Conservation (phyloP, 2,113 vertebrate genomes). For the Corydoras maculifer region DNA sequence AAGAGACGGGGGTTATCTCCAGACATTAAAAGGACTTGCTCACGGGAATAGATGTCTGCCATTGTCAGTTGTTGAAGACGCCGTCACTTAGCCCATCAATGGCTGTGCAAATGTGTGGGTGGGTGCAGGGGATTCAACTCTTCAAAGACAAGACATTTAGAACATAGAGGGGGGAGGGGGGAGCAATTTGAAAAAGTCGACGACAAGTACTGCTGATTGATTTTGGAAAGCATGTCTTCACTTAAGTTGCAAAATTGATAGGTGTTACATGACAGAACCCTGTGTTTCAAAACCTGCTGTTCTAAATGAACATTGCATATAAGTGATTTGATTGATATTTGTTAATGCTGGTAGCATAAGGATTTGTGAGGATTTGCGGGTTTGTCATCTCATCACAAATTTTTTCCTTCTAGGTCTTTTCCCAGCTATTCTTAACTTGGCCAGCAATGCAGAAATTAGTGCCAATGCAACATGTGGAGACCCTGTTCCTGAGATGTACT, state of each 20-base stretch:
- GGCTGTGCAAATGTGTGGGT: constrained; percentile 24
- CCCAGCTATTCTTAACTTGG: constrained; percentile 90
- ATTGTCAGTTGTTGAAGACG: constrained; percentile 37
- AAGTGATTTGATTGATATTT: no score
- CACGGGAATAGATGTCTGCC: constrained; percentile 34
- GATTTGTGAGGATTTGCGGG: not conserved
- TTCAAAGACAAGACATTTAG: constrained; percentile 40
- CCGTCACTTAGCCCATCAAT: constrained; percentile 35
- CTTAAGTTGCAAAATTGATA: not conserved
- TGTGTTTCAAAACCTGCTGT: no score
- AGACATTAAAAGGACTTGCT: constrained; percentile 28
- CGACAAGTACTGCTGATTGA: constrained; percentile 23
- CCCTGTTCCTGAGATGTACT: constrained; percentile 81
- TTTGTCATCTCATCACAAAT: not conserved
- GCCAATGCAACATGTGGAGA: constrained; percentile 92
- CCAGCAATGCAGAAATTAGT: constrained; percentile 80
- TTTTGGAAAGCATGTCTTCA: constrained; percentile 19
- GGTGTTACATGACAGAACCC: not conserved
- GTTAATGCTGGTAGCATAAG: no score
- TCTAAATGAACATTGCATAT: no score
- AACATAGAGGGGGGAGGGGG: constrained; percentile 1
- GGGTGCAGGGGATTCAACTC: constrained; percentile 17
- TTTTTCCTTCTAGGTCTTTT: constrained; percentile 73
- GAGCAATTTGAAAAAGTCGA: constrained; percentile 28
- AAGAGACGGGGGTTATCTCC: constrained; percentile 31